These are phyloP conservation scores for Cinclus mexicanus DNA, from an alignment of 2,113 vertebrate genomes.

Conservation along the genomic window DNA sequence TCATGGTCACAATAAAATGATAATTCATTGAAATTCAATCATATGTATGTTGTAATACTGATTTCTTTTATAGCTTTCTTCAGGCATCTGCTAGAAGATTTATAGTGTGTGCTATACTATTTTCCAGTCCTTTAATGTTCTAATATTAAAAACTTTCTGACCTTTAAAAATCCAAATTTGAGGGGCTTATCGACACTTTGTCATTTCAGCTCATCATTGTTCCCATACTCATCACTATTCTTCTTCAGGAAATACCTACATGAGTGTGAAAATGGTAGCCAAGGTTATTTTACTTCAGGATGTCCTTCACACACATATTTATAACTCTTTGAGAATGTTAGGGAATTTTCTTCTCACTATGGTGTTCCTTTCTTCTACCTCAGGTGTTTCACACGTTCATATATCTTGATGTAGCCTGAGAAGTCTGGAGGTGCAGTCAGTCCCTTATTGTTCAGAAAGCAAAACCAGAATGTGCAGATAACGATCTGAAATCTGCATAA, in stretches of 20 bases:
- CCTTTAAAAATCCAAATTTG: conserved; percentile 38
- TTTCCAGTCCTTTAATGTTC: neutral
- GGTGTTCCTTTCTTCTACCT: neutral
- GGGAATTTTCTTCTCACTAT: neutral
- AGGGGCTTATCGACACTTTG: conserved; percentile 7
- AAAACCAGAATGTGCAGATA: neutral
- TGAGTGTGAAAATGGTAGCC: neutral
- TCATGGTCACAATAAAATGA: conserved; percentile 24
- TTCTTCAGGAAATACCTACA: conserved; percentile 9
- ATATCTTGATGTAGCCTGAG: neutral
- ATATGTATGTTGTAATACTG: conserved; percentile 25
- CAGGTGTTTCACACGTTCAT: neutral
- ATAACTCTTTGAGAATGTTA: neutral
- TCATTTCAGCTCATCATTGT: conserved; percentile 14
- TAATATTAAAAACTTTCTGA: conserved; percentile 47
- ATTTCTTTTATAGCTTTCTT: conserved; percentile 41
- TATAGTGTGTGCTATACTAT: neutral
- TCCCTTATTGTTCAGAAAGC: neutral
- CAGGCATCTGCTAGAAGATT: neutral
- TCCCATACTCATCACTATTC: neutral
- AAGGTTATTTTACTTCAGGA: conserved; percentile 7
- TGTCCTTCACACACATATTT: conserved; percentile 18
- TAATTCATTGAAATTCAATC: conserved; percentile 50
- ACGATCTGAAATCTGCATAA: neutral
- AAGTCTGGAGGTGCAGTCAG: neutral